Percentiles rank a stretch among this genome's conserved stretches.
These are phyloP conservation scores for Hydractinia symbiolongicarpus DNA, from an alignment of 30 jellyfish, hydroid and myxozoan species.

Conservation along the genomic window DNA sequence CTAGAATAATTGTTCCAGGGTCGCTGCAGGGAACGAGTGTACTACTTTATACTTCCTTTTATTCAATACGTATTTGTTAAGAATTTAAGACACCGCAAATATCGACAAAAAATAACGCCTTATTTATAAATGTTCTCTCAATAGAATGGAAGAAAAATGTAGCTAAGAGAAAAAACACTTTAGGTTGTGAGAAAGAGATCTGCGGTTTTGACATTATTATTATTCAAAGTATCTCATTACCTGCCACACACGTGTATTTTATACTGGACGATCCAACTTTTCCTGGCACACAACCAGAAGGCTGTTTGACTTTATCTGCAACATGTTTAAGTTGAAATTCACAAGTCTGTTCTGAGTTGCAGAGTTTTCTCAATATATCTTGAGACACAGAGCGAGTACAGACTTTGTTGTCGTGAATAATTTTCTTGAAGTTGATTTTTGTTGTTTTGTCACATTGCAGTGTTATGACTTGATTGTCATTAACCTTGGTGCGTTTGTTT, in stretches of 20 bases:
- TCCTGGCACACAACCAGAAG: not conserved
- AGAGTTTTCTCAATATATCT: constrained; percentile 12
- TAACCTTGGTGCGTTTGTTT: constrained; percentile 3
- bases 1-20: too few relatives aligned
- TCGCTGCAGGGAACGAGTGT: too few relatives aligned
- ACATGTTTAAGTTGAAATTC: constrained; percentile 11
- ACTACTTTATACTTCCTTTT: too few relatives aligned
- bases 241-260: constrained; percentile 24
- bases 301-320: constrained; percentile 5
- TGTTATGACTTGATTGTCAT: not conserved
- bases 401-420: constrained; percentile 6
- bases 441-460: constrained; percentile 9
- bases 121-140: too few relatives aligned
- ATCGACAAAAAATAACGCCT: too few relatives aligned
- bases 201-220: too few relatives aligned
- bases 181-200: too few relatives aligned
- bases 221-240: not conserved
- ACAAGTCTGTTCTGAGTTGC: constrained; percentile 13
- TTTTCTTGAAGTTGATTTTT: constrained; percentile 2
- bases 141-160: too few relatives aligned
- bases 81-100: too few relatives aligned
- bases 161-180: too few relatives aligned
- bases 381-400: constrained; percentile 2
- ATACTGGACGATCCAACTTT: constrained; percentile 11
- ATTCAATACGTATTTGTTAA: too few relatives aligned